Conservation (phyloP, 2,113 vertebrate species). For the Tenebrosternarchus preto region DNA sequence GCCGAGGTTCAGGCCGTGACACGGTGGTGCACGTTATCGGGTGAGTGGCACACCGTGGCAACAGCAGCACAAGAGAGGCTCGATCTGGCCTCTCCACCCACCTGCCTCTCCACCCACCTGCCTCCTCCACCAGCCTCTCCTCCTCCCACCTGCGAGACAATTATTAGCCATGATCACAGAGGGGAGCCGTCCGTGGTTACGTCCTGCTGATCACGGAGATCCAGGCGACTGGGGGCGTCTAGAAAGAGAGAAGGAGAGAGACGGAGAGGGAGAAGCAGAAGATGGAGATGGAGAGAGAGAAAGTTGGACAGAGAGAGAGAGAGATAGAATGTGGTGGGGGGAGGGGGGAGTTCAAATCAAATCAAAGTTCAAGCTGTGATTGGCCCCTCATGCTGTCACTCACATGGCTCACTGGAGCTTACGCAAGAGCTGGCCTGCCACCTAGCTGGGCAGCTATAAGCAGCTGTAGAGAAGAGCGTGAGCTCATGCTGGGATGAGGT, state of each 20-base stretch:
- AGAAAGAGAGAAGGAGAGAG: conserved; percentile 40
- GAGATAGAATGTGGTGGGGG: conserved; percentile 23
- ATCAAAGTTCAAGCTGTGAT: conserved; percentile 52
- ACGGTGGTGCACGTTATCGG: neutral
- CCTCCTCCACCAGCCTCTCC: neutral
- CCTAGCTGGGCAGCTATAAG: conserved; percentile 70
- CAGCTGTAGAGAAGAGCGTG: conserved; percentile 64
- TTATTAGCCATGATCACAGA: conserved; percentile 48
- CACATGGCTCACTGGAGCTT: conserved; percentile 45
- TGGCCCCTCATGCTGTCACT: conserved; percentile 58
- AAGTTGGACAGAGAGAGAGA: conserved; percentile 23
- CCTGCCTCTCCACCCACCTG: neutral
- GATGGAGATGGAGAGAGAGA: conserved; percentile 27
- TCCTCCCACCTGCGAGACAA: conserved; percentile 38
- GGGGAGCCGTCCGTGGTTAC: conserved; percentile 47
- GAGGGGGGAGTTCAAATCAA: conserved; percentile 56
- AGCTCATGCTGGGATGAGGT: conserved; percentile 73
- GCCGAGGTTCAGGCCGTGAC: neutral
- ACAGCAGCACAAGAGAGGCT: conserved; percentile 31
- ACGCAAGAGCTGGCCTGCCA: conserved; percentile 52
- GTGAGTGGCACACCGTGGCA: conserved; percentile 25
- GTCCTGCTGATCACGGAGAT: conserved; percentile 37
- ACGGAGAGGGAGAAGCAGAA: conserved; percentile 23
- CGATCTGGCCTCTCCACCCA: too few species aligned
- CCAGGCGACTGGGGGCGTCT: neutral